Percentiles rank a stretch among this genome's conserved stretches.
These are phyloP conservation scores for Dexiosoma caninum DNA, from an alignment of 2,888 invertebrate species.

Conservation along the genomic window DNA sequence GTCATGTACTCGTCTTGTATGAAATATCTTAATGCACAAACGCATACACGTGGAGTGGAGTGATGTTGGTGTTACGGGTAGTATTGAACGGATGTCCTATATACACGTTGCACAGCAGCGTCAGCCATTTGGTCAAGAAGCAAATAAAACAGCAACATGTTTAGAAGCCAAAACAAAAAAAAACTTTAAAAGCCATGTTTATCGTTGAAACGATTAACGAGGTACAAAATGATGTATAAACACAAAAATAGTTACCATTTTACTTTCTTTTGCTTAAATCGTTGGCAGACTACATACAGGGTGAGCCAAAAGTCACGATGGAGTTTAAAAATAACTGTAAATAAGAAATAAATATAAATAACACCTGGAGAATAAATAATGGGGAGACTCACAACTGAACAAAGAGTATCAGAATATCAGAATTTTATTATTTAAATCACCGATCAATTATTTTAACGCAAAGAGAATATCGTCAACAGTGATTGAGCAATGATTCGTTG, in stretches of 20 bases:
- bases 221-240: slow-evolving; percentile 52
- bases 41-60: not conserved
- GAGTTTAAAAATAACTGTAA: no score
- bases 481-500: no score
- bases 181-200: slow-evolving; percentile 36
- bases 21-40: slow-evolving; percentile 57
- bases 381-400: no score
- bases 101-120: not conserved
- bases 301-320: no score
- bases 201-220: slow-evolving; percentile 52
- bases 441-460: no score
- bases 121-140: not conserved
- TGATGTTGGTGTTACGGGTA: slow-evolving; percentile 3
- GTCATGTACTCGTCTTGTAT: slow-evolving; percentile 57
- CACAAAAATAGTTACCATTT: slow-evolving; percentile 7
- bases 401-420: no score
- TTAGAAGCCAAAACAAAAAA: slow-evolving; percentile 11
- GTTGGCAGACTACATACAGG: not conserved
- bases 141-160: slow-evolving; percentile 2
- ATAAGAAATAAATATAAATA: no score
- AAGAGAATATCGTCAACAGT: no score
- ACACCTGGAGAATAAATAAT: no score
- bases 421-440: no score
- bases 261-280: not conserved
- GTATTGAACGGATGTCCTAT: not conserved